A percentile compares a stretch with the other conserved stretches of the same genome.
These are phyloP conservation scores for Zosterops pallidus DNA, from an alignment of 2,113 vertebrate species.

Conservation along the genomic window DNA sequence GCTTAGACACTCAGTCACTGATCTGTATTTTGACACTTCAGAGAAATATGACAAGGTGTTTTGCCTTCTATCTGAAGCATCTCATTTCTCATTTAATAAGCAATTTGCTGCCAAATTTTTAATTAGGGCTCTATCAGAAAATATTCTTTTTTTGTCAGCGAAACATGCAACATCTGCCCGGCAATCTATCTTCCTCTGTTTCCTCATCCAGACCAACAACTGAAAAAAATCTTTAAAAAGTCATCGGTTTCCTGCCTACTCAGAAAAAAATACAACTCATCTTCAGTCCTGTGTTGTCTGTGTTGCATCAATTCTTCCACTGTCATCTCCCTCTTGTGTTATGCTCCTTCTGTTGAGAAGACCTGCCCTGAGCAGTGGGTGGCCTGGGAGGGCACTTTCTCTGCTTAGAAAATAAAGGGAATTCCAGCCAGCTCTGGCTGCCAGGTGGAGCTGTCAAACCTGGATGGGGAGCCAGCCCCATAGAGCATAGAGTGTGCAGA, in stretches of 20 bases:
- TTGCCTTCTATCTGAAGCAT: constrained; percentile 21
- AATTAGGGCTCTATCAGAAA: background rate
- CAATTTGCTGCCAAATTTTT: constrained; percentile 32
- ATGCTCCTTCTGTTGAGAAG: background rate
- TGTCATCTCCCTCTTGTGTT: background rate
- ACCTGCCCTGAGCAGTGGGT: background rate
- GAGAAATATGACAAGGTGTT: constrained; percentile 24
- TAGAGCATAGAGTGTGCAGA: background rate
- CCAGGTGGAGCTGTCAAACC: background rate
- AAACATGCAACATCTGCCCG: background rate
- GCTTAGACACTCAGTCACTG: background rate
- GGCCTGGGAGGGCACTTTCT: background rate
- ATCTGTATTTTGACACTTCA: constrained; percentile 25
- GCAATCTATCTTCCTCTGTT: background rate
- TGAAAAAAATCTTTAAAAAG: background rate
- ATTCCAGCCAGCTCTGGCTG: background rate
- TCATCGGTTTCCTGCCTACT: background rate
- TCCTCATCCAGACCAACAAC: background rate
- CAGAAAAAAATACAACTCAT: background rate
- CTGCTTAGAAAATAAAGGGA: background rate
- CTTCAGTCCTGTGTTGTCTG: background rate
- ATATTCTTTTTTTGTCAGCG: background rate
- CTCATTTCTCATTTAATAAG: constrained; percentile 26
- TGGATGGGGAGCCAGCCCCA: background rate
- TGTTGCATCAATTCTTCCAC: background rate